Evolutionary conservation across 92 coral and sea anemone species (phyloP).

Genomic region (Chrysogorgia sp.): DNA sequence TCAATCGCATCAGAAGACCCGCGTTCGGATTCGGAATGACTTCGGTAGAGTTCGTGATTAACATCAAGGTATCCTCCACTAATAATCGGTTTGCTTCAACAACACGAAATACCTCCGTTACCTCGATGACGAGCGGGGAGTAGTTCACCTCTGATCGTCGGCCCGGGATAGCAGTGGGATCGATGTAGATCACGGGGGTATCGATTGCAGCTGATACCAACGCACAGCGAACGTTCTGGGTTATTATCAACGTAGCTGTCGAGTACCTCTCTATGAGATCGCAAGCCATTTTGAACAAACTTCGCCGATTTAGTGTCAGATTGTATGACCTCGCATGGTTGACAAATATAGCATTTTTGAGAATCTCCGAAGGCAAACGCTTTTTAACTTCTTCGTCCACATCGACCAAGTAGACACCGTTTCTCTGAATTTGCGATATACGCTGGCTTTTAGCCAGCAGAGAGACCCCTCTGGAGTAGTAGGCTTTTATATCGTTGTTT

Average conservation of each 20-base stretch:
- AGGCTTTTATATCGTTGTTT: constrained; percentile 1
- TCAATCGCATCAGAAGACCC: constrained; percentile 44
- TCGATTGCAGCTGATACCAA: constrained; percentile 32
- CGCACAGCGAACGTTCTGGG: constrained; percentile 39
- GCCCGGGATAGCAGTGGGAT: not conserved
- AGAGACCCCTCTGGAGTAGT: not conserved
- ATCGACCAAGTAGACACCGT: constrained; percentile 36
- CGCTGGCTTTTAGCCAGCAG: constrained; percentile 14
- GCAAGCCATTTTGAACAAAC: constrained; percentile 10
- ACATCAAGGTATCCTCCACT: not conserved
- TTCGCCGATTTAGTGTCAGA: not conserved
- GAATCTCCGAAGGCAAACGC: constrained; percentile 33
- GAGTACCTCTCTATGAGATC: constrained; percentile 20
- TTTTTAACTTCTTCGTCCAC: constrained; percentile 6
- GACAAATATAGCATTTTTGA: constrained; percentile 3
- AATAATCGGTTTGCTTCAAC: not conserved
- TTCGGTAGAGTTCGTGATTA: not conserved
- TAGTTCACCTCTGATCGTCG: too few species aligned
- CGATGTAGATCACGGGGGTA: constrained; percentile 48
- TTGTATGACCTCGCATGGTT: not conserved
- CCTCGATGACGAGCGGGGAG: not conserved
- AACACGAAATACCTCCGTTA: not conserved
- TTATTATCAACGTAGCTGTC: constrained; percentile 40
- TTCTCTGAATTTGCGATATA: not conserved
- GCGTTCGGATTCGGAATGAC: not conserved